Evolutionary conservation across 2,888 invertebrate species (phyloP).

Genomic region (Cryptus armator): DNA sequence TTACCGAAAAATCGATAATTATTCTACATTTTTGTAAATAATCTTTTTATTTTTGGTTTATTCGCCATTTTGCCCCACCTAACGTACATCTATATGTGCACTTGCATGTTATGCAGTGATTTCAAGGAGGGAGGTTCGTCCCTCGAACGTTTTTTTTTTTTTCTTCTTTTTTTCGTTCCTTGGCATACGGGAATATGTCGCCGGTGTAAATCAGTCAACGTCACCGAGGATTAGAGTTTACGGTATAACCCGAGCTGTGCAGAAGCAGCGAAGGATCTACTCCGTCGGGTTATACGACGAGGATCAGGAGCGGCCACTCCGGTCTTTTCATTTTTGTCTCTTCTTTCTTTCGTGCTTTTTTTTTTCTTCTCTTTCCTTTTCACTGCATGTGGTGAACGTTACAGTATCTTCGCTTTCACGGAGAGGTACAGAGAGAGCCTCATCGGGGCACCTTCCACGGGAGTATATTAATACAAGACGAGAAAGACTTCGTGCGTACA

Average conservation of each 20-base stretch:
- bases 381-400: slow-evolving; percentile 36
- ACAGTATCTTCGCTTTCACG: background rate
- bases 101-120: slow-evolving; percentile 25
- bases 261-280: slow-evolving; percentile 49
- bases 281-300: slow-evolving; percentile 27
- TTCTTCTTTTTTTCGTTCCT: slow-evolving; percentile 1
- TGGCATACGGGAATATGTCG: slow-evolving; percentile 76
- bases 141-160: slow-evolving; percentile 34
- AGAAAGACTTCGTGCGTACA: slow-evolving; percentile 17
- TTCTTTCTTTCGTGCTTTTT: background rate
- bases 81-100: slow-evolving; percentile 9
- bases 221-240: slow-evolving; percentile 80
- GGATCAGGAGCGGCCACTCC: slow-evolving; percentile 42
- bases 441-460: slow-evolving; percentile 9
- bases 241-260: slow-evolving; percentile 68
- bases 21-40: too few relatives aligned
- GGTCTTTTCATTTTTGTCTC: slow-evolving; percentile 23
- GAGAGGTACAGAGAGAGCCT: slow-evolving; percentile 4
- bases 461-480: slow-evolving; percentile 36
- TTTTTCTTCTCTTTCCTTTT: slow-evolving; percentile 31
- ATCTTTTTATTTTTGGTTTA: too few relatives aligned
- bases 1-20: background rate
- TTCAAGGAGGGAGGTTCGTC: slow-evolving; percentile 20
- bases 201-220: slow-evolving; percentile 83
- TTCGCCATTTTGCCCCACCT: slow-evolving; percentile 26